These are phyloP conservation scores for Ladona fulva DNA, from an alignment of 1,140 invertebrate species.

Conservation along the genomic window DNA sequence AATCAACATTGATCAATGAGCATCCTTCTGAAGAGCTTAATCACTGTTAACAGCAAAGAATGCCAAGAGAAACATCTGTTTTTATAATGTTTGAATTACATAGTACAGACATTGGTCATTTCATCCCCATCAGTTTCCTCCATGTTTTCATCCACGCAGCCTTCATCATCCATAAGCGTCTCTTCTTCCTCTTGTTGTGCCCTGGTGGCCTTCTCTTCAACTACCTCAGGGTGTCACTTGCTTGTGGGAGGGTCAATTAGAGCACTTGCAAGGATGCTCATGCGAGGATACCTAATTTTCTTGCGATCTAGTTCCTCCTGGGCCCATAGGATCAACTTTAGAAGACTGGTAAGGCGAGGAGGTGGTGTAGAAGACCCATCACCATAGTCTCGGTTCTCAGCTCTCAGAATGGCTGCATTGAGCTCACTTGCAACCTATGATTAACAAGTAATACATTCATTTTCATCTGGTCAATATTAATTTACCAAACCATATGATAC, in stretches of 20 bases:
- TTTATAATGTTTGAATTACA: not conserved
- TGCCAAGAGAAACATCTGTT: too few relatives aligned
- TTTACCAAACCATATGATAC: too few relatives aligned
- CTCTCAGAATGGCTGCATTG: slow-evolving; percentile 90
- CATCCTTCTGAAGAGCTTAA: too few relatives aligned
- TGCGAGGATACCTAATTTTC: slow-evolving; percentile 85
- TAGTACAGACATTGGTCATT: not conserved
- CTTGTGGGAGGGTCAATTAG: slow-evolving; percentile 48
- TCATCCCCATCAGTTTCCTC: too few relatives aligned
- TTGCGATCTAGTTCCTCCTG: slow-evolving; percentile 92
- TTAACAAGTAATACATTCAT: slow-evolving; percentile 19
- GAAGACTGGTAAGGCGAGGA: slow-evolving; percentile 74
- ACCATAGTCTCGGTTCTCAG: slow-evolving; percentile 66
- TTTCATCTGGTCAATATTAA: too few relatives aligned
- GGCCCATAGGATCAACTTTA: slow-evolving; percentile 91
- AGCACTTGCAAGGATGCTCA: slow-evolving; percentile 77
- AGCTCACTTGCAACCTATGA: slow-evolving; percentile 89
- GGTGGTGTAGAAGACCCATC: slow-evolving; percentile 57
- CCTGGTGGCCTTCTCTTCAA: too few relatives aligned
- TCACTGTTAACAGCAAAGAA: too few relatives aligned
- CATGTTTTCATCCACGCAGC: too few relatives aligned
- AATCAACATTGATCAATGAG: too few relatives aligned
- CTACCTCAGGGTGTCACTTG: not conserved
- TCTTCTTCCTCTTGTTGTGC: too few relatives aligned
- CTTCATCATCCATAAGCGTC: too few relatives aligned